Percentiles rank a stretch among this genome's conserved stretches.
phyloP scores from a whole-genome alignment of 2,797 vertebrate genomes.

The Triplophysa yarkandensis region DNA sequence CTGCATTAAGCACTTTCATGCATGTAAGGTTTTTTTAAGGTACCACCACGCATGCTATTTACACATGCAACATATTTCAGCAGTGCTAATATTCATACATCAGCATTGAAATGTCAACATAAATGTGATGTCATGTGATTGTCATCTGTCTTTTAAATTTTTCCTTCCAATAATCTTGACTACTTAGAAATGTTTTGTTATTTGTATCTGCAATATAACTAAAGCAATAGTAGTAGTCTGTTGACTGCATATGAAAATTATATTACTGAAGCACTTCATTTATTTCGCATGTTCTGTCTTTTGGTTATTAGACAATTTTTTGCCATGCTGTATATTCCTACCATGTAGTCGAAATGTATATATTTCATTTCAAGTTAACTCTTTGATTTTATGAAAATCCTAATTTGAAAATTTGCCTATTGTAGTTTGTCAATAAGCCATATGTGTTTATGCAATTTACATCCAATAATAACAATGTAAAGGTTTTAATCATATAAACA shows the following conservation, averaged over 20 bases:
- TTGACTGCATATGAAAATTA: constrained; percentile 32
- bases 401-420: constrained; percentile 30
- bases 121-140: background rate
- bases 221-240: constrained; percentile 34
- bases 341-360: background rate
- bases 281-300: constrained; percentile 44
- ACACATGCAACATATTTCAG: background rate
- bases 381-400: constrained; percentile 36
- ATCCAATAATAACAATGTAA: constrained; percentile 21
- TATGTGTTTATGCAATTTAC: constrained; percentile 50
- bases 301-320: constrained; percentile 36
- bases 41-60: background rate
- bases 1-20: background rate
- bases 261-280: constrained; percentile 43
- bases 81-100: background rate
- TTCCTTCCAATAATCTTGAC: background rate
- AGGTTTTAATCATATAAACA: constrained; percentile 44
- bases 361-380: constrained; percentile 11
- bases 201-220: constrained; percentile 23
- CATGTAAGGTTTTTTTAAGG: background rate
- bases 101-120: background rate
- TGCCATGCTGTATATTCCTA: constrained; percentile 21
- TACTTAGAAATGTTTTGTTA: constrained; percentile 12
- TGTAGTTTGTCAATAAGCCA: constrained; percentile 51
- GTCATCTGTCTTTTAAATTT: background rate